phyloP scores from a whole-genome alignment of 2,797 vertebrate species.

The Myotis planiceps region DNA sequence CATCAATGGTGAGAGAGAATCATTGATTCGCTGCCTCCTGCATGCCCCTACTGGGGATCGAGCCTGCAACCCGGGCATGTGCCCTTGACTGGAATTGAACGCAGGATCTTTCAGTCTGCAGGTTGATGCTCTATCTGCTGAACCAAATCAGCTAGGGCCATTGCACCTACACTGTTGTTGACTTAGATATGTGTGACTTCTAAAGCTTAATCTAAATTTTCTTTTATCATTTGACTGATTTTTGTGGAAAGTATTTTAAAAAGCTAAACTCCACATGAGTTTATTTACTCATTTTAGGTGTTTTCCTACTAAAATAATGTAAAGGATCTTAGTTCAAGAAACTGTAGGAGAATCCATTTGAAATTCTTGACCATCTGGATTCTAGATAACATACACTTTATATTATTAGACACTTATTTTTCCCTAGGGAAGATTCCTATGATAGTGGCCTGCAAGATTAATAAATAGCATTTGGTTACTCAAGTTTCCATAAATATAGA shows the following conservation, averaged over 20 bases:
- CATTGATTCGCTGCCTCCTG: too few relatives aligned
- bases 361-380: neutral
- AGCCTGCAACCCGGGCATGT: too few relatives aligned
- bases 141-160: too few relatives aligned
- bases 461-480: neutral
- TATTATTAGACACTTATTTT: conserved; percentile 2
- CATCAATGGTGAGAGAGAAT: too few relatives aligned
- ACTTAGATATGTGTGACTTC: neutral
- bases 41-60: too few relatives aligned
- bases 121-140: too few relatives aligned
- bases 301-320: neutral
- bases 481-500: neutral
- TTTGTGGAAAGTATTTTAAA: neutral
- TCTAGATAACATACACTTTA: neutral
- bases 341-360: neutral
- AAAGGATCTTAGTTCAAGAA: neutral
- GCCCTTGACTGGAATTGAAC: too few relatives aligned
- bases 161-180: neutral
- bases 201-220: neutral
- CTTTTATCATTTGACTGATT: neutral
- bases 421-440: neutral
- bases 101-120: too few relatives aligned
- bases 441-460: neutral
- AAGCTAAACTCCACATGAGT: neutral
- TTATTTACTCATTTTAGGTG: neutral